phyloP scores from a whole-genome alignment of 2,797 vertebrate species.

The Enteromius viviparus region DNA sequence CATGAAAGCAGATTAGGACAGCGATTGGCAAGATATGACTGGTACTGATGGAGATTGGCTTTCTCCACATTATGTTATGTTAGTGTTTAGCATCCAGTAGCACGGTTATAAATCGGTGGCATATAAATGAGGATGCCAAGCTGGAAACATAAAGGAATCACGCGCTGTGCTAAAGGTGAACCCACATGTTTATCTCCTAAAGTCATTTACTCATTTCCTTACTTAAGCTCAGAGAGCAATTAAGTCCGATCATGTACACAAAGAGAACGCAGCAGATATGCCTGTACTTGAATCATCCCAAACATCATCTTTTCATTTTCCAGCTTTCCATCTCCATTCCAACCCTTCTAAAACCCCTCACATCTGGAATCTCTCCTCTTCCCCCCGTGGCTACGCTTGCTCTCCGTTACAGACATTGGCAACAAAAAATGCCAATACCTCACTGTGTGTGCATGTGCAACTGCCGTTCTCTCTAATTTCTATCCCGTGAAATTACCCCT shows the following conservation, averaged over 20 bases:
- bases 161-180: neutral
- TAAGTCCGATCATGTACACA: slow-evolving; percentile 27
- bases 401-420: slow-evolving; percentile 48
- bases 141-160: neutral
- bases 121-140: neutral
- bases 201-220: neutral
- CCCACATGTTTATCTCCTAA: neutral
- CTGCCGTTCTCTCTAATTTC: slow-evolving; percentile 48
- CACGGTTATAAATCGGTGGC: neutral
- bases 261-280: slow-evolving; percentile 17
- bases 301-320: slow-evolving; percentile 20
- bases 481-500: slow-evolving; percentile 57
- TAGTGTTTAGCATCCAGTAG: neutral
- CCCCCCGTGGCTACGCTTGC: slow-evolving; percentile 40
- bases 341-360: slow-evolving; percentile 43
- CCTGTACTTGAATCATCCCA: slow-evolving; percentile 31
- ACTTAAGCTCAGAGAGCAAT: slow-evolving; percentile 24
- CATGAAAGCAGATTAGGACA: neutral
- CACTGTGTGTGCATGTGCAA: slow-evolving; percentile 25
- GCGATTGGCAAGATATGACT: neutral
- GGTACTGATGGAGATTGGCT: neutral
- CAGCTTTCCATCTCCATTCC: slow-evolving; percentile 35
- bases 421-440: slow-evolving; percentile 51
- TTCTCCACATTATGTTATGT: neutral
- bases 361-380: slow-evolving; percentile 58